Evolutionary conservation across 1,140 invertebrate species (phyloP), one percentile per base, ranked within the genome.

Genomic region (Drosophila littoralis): DNA sequence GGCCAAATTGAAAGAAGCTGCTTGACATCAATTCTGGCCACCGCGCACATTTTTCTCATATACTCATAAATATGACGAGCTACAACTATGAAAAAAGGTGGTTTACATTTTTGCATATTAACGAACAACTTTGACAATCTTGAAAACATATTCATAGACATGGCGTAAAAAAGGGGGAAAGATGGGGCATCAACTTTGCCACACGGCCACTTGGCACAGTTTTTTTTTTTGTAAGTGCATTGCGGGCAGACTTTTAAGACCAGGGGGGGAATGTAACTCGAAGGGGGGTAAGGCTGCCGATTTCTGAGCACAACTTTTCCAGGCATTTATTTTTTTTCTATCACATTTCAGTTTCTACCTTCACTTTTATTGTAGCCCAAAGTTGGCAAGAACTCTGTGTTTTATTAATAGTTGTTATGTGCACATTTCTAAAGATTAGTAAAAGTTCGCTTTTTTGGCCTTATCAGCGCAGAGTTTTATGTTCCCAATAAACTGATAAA

Each of bases 11-110:
- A 68, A 69, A 68, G 65, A 74, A 36, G 65, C 57, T 17, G 57
- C 71, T 74, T 74, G 71, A 74, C 71, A 74, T 60, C 55, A 61
- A 74, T 74, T 61, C 70, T 64, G 8, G 22, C 17, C 15, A 38
- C 36, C 51, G 33, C 28, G 8, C n/a, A 72, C 43, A 67, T 55
- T 48, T 45, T 58, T 36, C 35, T 55, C 5, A 54, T 33, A 33
- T 33, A 46, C 12, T 51, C 51, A 72, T 58, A 54, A 54, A 46
- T 67, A 67, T 59, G 46, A 40, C 5, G 12, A 63, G 43, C 10
- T 32, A 45, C 8, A 38, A n/a, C 1, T 38, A 42, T 5, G 13
- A 22, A 28, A 22, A 42, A 36, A 40, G 50, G 36, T 50, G 36
- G 38, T 45, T 50, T 15, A 52, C 2, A 66, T 58, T 66, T 73